Conservation (phyloP, 2,113 vertebrate species). For the Megaceryle maxima region DNA sequence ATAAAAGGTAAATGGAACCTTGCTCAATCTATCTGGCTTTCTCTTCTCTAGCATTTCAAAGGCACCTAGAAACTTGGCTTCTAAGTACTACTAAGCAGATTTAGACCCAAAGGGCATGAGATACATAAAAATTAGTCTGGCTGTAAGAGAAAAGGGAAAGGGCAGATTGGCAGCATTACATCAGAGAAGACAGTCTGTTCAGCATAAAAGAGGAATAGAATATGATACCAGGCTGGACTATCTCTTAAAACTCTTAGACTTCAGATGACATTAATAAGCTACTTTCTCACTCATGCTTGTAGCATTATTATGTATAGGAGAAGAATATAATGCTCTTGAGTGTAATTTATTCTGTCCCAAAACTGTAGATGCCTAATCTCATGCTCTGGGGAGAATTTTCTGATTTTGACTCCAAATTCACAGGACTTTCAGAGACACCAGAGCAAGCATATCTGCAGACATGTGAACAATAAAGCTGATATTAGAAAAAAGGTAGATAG, state of each 20-base stretch:
- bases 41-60: constrained; percentile 45
- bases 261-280: not conserved
- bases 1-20: constrained; percentile 25
- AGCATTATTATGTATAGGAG: not conserved
- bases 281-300: not conserved
- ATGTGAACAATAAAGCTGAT: not conserved
- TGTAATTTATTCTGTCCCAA: not conserved
- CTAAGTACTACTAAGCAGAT: constrained; percentile 50
- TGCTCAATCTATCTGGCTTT: constrained; percentile 36
- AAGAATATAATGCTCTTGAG: not conserved
- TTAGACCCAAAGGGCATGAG: constrained; percentile 51
- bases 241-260: constrained; percentile 4
- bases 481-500: not conserved
- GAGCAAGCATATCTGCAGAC: not conserved
- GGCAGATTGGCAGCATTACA: constrained; percentile 28
- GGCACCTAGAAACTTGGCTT: constrained; percentile 55
- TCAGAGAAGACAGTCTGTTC: not conserved
- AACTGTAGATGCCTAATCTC: not conserved
- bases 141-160: constrained; percentile 21
- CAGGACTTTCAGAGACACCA: not conserved
- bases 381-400: not conserved
- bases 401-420: not conserved
- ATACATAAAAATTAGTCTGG: constrained; percentile 40
- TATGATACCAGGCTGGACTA: not conserved
- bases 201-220: not conserved